Evolutionary conservation across 2,888 invertebrate genomes (phyloP).

Genomic region (Xestobium rufovillosum): DNA sequence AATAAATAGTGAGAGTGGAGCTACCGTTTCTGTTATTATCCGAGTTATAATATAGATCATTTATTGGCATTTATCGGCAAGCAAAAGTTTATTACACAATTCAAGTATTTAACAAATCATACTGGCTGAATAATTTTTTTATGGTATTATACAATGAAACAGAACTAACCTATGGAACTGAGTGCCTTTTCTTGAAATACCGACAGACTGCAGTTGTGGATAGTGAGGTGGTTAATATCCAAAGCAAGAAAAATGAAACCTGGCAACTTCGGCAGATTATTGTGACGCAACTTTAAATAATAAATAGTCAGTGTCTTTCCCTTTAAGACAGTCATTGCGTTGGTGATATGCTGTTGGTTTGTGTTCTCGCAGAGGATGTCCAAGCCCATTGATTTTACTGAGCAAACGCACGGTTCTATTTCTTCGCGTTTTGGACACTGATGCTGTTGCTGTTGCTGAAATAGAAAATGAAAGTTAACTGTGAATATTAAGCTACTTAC

Average conservation of each 20-base stretch:
- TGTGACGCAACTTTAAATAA: constrained; percentile 81
- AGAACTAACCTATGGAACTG: constrained; percentile 69
- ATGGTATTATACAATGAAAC: background rate
- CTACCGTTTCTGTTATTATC: too few species aligned
- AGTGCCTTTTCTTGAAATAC: constrained; percentile 82
- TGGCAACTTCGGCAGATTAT: constrained; percentile 75
- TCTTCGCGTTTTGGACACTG: constrained; percentile 69
- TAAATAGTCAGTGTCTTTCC: constrained; percentile 75
- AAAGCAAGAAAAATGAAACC: constrained; percentile 81
- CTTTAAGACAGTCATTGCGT: constrained; percentile 76
- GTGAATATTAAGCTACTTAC: too few species aligned
- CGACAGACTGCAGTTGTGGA: constrained; percentile 81
- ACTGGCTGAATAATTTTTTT: constrained; percentile 1
- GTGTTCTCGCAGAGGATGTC: constrained; percentile 86
- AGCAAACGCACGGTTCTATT: constrained; percentile 74
- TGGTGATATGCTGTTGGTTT: constrained; percentile 67
- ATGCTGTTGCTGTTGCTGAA: constrained; percentile 47
- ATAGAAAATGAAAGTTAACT: constrained; percentile 12
- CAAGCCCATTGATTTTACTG: constrained; percentile 79
- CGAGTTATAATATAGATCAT: too few species aligned
- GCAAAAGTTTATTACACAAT: background rate
- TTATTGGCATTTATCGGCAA: background rate
- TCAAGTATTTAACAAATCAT: constrained; percentile 4
- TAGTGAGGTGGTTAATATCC: constrained; percentile 80
- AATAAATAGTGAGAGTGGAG: too few species aligned